A percentile compares a stretch with the other conserved stretches of the same genome.
Evolutionary conservation across 2,888 invertebrate genomes (phyloP).

Genomic region (Platynereis dumerilii): DNA sequence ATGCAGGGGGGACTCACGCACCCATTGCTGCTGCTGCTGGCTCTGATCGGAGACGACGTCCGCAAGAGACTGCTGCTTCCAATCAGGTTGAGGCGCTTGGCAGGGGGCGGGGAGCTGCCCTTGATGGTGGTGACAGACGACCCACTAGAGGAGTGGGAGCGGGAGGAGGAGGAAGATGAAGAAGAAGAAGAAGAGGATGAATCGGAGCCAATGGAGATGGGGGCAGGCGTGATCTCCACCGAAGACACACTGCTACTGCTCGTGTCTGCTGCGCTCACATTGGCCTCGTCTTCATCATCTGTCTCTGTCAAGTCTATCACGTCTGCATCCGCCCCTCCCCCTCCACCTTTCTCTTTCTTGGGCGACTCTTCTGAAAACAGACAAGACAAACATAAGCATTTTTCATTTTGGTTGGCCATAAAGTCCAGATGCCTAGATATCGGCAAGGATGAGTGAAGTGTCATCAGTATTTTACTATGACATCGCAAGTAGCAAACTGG

Average conservation of each 20-base stretch:
- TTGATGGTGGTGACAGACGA: background rate
- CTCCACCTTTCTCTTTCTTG: slow-evolving; percentile 10
- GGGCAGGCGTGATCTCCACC: slow-evolving; percentile 10
- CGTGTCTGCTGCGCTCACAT: background rate
- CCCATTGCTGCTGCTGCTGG: slow-evolving; percentile 17
- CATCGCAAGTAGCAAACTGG: too few species aligned
- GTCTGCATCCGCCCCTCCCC: slow-evolving; percentile 20
- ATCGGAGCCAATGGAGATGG: background rate
- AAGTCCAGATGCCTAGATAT: background rate
- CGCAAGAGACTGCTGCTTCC: background rate
- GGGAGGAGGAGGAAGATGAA: slow-evolving; percentile 1
- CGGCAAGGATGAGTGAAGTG: too few species aligned
- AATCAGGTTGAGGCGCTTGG: slow-evolving; percentile 2
- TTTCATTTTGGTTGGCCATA: too few species aligned
- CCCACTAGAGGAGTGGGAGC: background rate
- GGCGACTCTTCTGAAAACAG: slow-evolving; percentile 12
- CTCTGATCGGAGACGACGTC: background rate
- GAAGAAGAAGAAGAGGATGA: slow-evolving; percentile 12
- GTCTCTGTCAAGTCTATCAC: slow-evolving; percentile 38
- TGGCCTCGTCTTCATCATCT: slow-evolving; percentile 30
- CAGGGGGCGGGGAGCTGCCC: background rate
- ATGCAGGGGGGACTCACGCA: slow-evolving; percentile 32
- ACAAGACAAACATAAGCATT: background rate
- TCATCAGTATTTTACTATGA: too few species aligned
- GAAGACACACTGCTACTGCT: slow-evolving; percentile 16